Evolutionary conservation across 1,140 invertebrate species (phyloP).

Genomic region (Drosophila biarmipes): DNA sequence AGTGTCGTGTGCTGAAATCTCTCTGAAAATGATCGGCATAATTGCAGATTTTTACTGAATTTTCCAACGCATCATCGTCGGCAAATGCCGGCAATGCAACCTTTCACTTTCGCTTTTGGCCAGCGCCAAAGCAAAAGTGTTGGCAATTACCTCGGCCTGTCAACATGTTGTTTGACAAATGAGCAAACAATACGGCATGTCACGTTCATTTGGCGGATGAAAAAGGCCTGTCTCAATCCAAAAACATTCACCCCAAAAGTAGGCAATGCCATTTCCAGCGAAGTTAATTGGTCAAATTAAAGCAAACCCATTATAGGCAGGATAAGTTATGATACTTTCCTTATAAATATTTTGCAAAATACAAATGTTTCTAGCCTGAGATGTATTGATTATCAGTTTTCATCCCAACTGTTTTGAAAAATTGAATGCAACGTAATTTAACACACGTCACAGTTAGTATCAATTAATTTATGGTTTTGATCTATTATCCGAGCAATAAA

Average conservation of each 20-base stretch:
- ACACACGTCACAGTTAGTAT: not conserved
- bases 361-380: no score
- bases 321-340: not conserved
- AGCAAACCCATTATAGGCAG: not conserved
- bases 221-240: slow-evolving; percentile 1
- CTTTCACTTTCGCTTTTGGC: slow-evolving; percentile 50
- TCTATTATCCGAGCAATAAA: no score
- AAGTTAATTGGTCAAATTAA: slow-evolving; percentile 2
- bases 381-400: no score
- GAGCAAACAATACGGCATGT: slow-evolving; percentile 35
- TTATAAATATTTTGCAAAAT: not conserved
- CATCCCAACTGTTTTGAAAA: no score
- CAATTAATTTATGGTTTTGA: no score
- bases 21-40: slow-evolving; percentile 22
- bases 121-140: slow-evolving; percentile 25
- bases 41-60: slow-evolving; percentile 28
- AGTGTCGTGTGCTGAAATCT: slow-evolving; percentile 12
- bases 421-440: not conserved
- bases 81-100: slow-evolving; percentile 30
- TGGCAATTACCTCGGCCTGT: slow-evolving; percentile 44
- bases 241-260: slow-evolving; percentile 15
- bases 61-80: slow-evolving; percentile 31
- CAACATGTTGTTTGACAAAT: slow-evolving; percentile 52
- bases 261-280: not conserved
- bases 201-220: slow-evolving; percentile 32